Conservation (phyloP, 2,797 vertebrate genomes). For the Sarcoramphus papa region DNA sequence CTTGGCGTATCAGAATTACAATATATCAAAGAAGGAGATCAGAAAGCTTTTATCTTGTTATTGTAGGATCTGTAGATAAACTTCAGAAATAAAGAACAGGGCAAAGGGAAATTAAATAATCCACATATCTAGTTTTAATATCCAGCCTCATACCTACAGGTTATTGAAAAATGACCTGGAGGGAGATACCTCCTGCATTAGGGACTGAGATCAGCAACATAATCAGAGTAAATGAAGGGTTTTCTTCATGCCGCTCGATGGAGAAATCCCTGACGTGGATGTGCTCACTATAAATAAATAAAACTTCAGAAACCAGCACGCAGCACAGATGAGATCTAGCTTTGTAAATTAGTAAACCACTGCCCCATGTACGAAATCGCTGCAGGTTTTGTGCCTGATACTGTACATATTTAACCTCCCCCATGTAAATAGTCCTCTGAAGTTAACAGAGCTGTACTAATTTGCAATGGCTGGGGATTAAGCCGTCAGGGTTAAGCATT, state of each 20-base stretch:
- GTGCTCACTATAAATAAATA: background rate
- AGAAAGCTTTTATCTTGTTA: background rate
- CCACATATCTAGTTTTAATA: background rate
- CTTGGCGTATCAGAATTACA: accelerated
- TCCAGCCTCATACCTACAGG: background rate
- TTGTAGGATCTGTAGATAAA: background rate
- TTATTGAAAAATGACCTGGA: background rate
- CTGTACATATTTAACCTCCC: background rate
- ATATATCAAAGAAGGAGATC: background rate
- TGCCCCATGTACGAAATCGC: background rate
- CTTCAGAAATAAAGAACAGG: background rate
- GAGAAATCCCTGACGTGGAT: background rate
- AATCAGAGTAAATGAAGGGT: background rate
- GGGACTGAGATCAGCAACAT: background rate
- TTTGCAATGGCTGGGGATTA: conserved; percentile 14
- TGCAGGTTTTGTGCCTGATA: conserved; percentile 6
- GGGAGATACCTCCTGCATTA: background rate
- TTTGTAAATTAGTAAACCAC: background rate
- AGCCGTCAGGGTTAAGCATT: background rate
- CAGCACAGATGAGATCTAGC: background rate
- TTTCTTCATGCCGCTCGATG: background rate
- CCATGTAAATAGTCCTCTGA: background rate
- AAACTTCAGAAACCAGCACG: background rate
- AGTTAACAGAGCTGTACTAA: conserved; percentile 41
- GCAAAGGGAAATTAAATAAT: background rate